Evolutionary conservation across 2,797 vertebrate genomes (phyloP).

Genomic region (Eremophila alpestris): DNA sequence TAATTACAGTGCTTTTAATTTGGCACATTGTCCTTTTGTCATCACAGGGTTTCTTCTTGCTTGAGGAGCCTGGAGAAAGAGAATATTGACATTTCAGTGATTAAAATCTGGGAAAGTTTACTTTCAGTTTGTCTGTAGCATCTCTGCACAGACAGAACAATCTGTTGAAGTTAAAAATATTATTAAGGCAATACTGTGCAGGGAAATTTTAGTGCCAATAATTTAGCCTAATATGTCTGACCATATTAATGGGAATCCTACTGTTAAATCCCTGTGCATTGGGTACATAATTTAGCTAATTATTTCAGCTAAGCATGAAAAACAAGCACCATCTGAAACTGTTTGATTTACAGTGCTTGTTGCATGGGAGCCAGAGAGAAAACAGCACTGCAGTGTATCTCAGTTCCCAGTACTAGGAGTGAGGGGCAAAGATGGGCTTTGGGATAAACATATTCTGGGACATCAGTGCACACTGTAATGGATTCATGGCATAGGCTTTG

Average conservation of each 20-base stretch:
- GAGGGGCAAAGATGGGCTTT: neutral
- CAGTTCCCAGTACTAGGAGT: neutral
- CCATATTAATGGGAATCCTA: conserved; percentile 3
- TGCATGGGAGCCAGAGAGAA: neutral
- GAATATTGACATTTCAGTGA: neutral
- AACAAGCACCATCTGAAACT: neutral
- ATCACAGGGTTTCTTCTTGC: neutral
- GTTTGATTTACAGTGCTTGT: neutral
- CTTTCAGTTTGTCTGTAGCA: neutral
- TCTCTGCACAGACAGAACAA: neutral
- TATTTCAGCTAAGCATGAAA: conserved; percentile 1
- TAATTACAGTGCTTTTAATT: conserved; percentile 34
- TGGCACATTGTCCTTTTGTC: neutral
- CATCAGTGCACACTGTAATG: neutral
- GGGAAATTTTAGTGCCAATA: neutral
- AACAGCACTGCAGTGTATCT: neutral
- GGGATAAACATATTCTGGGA: neutral
- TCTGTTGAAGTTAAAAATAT: neutral
- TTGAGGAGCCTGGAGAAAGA: neutral
- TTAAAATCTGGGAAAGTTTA: neutral
- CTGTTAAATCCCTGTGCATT: neutral
- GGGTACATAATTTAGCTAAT: conserved; percentile 15
- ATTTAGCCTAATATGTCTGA: neutral
- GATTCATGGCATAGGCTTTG: neutral
- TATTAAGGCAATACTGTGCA: neutral